Base-by-base conservation (phyloP, 2,797 vertebrate genomes). In the Lerista edwardsae region DNA sequence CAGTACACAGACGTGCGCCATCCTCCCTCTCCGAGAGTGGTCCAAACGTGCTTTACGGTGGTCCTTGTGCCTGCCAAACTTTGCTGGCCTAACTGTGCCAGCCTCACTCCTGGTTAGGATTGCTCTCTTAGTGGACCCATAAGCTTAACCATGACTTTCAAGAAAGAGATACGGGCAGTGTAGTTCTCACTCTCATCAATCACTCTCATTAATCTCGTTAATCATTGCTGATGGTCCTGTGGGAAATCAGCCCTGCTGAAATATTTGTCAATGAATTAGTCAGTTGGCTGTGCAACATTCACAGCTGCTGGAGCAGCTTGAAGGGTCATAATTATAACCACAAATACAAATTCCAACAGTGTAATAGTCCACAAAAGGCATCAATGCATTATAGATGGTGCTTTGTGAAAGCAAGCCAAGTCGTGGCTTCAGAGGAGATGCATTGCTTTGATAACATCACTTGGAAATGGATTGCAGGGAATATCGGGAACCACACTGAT, bases 251-350 rank as follows among this genome's bases (percentile, higher is more conserved):
- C 41, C 41, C 39, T 68, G 47, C 73, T 68, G 83, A 64, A 79
- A 79, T 84, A 79, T 71, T 84, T 84, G 57, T 77, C 65, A 69
- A 21, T 79, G 31, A 79, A 79, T 84, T 72, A 64, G 39, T 55
- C 41, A 55, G 12, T 59, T 78, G 61, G 47, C 75, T 51, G 19
- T 68, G 41, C 57, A 79, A 31, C 68, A 64, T 73, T 68, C 83
- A 73, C 75, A 79, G 47, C 67, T 79, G 59, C 77, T 25, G 69
- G 75, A 51, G 29, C 75, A 64, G 59, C 31, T 64, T 72, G 59
- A 84, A 10, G 57, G 27, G 44, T 64, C 57, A 78, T 73, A 73
- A 84, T 72, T 64, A 62, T 29, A 73, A 57, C 75, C 29, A 36
- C n/a, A 41, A 69, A 62, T 65, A 39, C 14, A 84, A 84, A 78